Conservation (phyloP, 2,888 invertebrate genomes). For the Sesia apiformis region DNA sequence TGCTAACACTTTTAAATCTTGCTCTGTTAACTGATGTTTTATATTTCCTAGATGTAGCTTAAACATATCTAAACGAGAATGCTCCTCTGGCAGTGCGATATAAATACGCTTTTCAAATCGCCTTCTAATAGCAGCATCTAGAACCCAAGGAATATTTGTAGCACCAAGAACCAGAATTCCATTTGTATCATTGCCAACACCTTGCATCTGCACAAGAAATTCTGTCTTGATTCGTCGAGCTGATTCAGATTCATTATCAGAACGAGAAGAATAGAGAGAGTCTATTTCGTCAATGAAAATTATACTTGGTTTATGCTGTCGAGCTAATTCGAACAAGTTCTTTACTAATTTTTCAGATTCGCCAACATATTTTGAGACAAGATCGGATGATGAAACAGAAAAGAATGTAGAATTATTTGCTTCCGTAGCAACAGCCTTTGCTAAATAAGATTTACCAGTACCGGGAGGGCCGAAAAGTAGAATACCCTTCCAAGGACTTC, state of each 20-base stretch:
- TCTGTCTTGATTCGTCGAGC: constrained; percentile 99
- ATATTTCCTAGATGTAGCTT: constrained; percentile 97
- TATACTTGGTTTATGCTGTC: constrained; percentile 96
- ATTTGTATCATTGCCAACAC: constrained; percentile 96
- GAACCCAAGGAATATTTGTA: constrained; percentile 98
- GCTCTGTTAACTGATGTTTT: constrained; percentile 85
- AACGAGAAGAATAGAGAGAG: constrained; percentile 96
- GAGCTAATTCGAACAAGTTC: constrained; percentile 95
- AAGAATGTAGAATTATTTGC: constrained; percentile 99
- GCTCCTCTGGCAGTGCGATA: constrained; percentile 96
- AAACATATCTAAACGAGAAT: constrained; percentile 94
- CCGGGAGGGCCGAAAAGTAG: constrained; percentile 99
- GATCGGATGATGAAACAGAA: constrained; percentile 97
- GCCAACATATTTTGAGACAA: constrained; percentile 99
- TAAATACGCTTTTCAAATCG: constrained; percentile 99
- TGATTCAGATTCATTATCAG: constrained; percentile 99
- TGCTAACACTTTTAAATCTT: constrained; percentile 88
- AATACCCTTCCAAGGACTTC: constrained; percentile 99
- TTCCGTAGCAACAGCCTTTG: constrained; percentile 99
- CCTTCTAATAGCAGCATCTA: constrained; percentile 97
- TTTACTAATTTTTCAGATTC: constrained; percentile 98
- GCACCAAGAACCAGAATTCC: constrained; percentile 97
- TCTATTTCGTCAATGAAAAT: constrained; percentile 99
- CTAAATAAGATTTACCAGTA: constrained; percentile 99
- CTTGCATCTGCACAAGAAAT: constrained; percentile 99